Percentiles rank a stretch among this genome's conserved stretches.
Conservation (phyloP, 2,888 invertebrate species). For the Noctua comes region DNA sequence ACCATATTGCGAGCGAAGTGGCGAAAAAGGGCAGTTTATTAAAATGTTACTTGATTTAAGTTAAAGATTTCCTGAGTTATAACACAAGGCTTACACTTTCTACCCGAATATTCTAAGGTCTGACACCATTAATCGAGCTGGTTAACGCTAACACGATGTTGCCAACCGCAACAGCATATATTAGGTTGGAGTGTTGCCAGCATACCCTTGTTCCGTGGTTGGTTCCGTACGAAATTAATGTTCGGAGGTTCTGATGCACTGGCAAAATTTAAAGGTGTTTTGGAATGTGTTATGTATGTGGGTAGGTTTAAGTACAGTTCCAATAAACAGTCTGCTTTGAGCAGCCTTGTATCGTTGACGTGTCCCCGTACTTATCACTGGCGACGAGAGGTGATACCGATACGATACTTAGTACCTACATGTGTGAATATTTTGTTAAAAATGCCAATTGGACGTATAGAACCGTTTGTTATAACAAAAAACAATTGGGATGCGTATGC, state of each 20-base stretch:
- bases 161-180: slow-evolving; percentile 64
- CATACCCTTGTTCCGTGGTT: slow-evolving; percentile 51
- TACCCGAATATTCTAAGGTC: slow-evolving; percentile 33
- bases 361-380: too few relatives aligned
- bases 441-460: too few relatives aligned
- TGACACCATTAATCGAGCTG: slow-evolving; percentile 57
- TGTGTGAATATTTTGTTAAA: too few relatives aligned
- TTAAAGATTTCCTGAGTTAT: neutral
- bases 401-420: too few relatives aligned
- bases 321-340: too few relatives aligned
- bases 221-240: slow-evolving; percentile 53
- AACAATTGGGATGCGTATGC: too few relatives aligned
- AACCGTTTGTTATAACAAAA: too few relatives aligned
- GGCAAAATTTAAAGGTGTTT: slow-evolving; percentile 21
- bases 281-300: too few relatives aligned
- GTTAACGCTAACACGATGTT: slow-evolving; percentile 56
- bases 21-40: neutral
- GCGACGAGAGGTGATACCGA: too few relatives aligned
- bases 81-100: slow-evolving; percentile 8
- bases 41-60: neutral
- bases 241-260: slow-evolving; percentile 35
- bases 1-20: neutral
- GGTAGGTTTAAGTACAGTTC: too few relatives aligned
- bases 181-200: slow-evolving; percentile 65
- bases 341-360: too few relatives aligned